phyloP scores from a whole-genome alignment of 2,797 vertebrate species.

The Hydrolagus colliei region DNA sequence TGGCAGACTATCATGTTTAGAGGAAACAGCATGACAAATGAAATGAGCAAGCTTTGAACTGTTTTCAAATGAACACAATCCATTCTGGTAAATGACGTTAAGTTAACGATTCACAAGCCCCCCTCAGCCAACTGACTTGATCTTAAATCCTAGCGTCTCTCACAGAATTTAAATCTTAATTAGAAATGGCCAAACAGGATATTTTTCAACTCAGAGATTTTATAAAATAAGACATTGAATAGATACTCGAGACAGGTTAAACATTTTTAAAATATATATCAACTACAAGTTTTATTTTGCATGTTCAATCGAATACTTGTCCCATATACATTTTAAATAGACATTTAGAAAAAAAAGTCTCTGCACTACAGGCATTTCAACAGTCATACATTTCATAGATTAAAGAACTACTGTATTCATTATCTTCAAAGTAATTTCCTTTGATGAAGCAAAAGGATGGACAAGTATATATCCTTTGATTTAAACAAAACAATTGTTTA shows the following conservation, averaged over 20 bases:
- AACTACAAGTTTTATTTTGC: not conserved
- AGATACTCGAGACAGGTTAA: not conserved
- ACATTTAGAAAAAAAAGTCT: not conserved
- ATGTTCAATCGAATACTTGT: not conserved
- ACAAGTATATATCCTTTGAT: not conserved
- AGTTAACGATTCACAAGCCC: too few species aligned
- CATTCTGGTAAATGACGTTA: too few species aligned
- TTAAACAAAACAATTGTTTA: slow-evolving; percentile 9
- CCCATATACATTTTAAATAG: not conserved
- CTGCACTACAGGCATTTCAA: not conserved
- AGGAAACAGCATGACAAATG: too few species aligned
- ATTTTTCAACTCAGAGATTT: not conserved
- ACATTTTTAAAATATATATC: not conserved
- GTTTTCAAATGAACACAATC: too few species aligned
- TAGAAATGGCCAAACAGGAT: not conserved
- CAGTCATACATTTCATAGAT: not conserved
- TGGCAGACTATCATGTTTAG: too few species aligned
- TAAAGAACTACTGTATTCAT: too few species aligned
- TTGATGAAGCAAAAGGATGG: not conserved
- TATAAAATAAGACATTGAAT: not conserved
- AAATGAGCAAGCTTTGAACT: too few species aligned
- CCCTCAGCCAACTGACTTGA: too few species aligned
- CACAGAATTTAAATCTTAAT: not conserved
- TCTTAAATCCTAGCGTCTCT: not conserved
- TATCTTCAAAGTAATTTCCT: too few species aligned